Conservation (phyloP, 2,797 vertebrate genomes). For the Crax fasciolata region DNA sequence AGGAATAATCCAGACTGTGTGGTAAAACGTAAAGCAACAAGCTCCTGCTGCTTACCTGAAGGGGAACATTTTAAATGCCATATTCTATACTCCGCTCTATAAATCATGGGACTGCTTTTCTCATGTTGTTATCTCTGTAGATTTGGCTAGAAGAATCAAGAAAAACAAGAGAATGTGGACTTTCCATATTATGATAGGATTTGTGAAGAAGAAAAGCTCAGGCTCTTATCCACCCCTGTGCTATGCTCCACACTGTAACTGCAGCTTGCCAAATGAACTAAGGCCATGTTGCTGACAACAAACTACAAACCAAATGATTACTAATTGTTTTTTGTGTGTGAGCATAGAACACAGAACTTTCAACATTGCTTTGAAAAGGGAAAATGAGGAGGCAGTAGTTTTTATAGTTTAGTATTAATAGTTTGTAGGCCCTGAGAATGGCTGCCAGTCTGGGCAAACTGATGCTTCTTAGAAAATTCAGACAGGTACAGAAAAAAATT, state of each 20-base stretch:
- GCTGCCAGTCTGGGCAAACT: conserved; percentile 71
- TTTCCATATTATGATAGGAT: background rate
- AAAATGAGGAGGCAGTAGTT: conserved; percentile 22
- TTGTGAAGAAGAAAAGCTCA: conserved; percentile 8
- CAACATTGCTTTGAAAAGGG: conserved; percentile 29
- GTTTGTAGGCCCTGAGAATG: conserved; percentile 61
- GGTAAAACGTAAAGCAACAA: conserved; percentile 16
- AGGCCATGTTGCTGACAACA: background rate
- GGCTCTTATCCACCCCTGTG: background rate
- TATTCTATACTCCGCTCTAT: background rate
- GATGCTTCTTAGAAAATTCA: conserved; percentile 56
- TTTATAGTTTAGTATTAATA: background rate
- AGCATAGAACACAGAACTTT: background rate
- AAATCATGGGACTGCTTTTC: background rate
- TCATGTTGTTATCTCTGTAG: background rate
- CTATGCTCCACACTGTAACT: background rate
- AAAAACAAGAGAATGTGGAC: background rate
- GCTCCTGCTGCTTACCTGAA: background rate
- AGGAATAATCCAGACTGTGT: background rate
- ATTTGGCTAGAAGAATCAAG: background rate
- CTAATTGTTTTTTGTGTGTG: background rate
- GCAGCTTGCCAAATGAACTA: background rate
- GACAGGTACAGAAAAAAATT: conserved; percentile 49
- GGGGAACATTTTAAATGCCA: background rate
- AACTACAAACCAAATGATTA: conserved; percentile 29